A percentile compares a stretch with the other conserved stretches of the same genome.
These are phyloP conservation scores for Hipposideros armiger DNA, from an alignment of 2,113 vertebrate species.

Conservation along the genomic window DNA sequence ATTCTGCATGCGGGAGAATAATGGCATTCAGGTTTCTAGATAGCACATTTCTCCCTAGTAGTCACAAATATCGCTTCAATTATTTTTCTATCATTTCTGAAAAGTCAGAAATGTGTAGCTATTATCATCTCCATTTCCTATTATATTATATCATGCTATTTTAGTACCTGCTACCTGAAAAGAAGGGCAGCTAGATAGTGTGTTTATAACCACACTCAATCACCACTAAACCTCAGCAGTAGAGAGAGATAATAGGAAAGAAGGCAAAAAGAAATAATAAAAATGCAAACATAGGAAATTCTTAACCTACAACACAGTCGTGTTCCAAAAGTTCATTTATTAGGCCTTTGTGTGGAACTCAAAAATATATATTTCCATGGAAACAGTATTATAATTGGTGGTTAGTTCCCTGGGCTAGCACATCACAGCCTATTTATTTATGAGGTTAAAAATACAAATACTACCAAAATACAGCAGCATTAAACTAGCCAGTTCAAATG, in stretches of 20 bases:
- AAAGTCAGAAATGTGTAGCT: slow-evolving; percentile 79
- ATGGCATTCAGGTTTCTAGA: slow-evolving; percentile 78
- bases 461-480: slow-evolving; percentile 56
- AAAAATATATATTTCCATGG: slow-evolving; percentile 72
- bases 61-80: slow-evolving; percentile 79
- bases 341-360: slow-evolving; percentile 41
- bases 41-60: slow-evolving; percentile 61
- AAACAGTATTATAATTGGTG: slow-evolving; percentile 59
- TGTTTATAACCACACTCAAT: slow-evolving; percentile 70
- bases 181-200: slow-evolving; percentile 55
- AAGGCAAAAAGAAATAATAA: slow-evolving; percentile 71
- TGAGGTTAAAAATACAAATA: slow-evolving; percentile 60
- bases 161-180: slow-evolving; percentile 44
- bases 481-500: slow-evolving; percentile 58
- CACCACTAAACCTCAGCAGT: slow-evolving; percentile 57
- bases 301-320: slow-evolving; percentile 57
- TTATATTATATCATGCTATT: slow-evolving; percentile 68
- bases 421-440: slow-evolving; percentile 49
- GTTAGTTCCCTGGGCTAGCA: slow-evolving; percentile 48
- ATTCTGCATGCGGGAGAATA: slow-evolving; percentile 61
- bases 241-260: slow-evolving; percentile 59
- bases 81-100: slow-evolving; percentile 80
- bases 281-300: slow-evolving; percentile 71
- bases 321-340: slow-evolving; percentile 65
- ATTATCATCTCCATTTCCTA: slow-evolving; percentile 76